These are phyloP conservation scores for Trissolcus japonicus DNA, from an alignment of 2,888 invertebrate genomes.

Conservation along the genomic window DNA sequence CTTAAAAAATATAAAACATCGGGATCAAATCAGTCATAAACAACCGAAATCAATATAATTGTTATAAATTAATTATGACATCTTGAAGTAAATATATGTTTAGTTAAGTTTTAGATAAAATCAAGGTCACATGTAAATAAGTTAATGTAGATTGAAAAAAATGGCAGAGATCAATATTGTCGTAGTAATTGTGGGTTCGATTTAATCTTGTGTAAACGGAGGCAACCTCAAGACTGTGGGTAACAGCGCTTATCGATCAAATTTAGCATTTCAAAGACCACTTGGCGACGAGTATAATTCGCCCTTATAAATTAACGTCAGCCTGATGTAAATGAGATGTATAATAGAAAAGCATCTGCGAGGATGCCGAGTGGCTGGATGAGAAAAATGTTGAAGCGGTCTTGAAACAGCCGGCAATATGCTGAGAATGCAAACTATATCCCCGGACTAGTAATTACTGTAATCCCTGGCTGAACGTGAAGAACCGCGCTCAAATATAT, in stretches of 20 bases:
- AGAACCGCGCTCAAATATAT: too few relatives aligned
- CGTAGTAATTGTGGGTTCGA: neutral
- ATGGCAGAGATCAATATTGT: constrained; percentile 13
- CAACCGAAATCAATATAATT: neutral
- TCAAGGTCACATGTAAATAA: too few relatives aligned
- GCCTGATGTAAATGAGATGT: constrained; percentile 1
- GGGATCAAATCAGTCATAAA: neutral
- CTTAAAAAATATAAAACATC: neutral
- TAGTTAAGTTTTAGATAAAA: too few relatives aligned
- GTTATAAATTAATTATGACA: too few relatives aligned
- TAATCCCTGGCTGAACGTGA: too few relatives aligned
- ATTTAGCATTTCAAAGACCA: constrained; percentile 26
- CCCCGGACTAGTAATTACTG: neutral
- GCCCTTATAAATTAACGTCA: constrained; percentile 20
- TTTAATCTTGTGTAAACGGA: neutral
- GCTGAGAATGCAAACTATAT: neutral
- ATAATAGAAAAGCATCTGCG: neutral
- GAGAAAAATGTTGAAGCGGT: too few relatives aligned
- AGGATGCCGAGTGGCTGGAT: neutral
- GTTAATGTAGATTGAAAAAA: neutral
- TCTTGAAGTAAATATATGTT: too few relatives aligned
- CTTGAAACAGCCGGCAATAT: neutral
- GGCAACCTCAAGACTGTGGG: neutral
- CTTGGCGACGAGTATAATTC: constrained; percentile 21
- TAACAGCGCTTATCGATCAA: constrained; percentile 21